Evolutionary conservation across 2,113 vertebrate genomes (phyloP), one percentile per base, ranked within the genome.

Genomic region (Dasyprocta punctata): DNA sequence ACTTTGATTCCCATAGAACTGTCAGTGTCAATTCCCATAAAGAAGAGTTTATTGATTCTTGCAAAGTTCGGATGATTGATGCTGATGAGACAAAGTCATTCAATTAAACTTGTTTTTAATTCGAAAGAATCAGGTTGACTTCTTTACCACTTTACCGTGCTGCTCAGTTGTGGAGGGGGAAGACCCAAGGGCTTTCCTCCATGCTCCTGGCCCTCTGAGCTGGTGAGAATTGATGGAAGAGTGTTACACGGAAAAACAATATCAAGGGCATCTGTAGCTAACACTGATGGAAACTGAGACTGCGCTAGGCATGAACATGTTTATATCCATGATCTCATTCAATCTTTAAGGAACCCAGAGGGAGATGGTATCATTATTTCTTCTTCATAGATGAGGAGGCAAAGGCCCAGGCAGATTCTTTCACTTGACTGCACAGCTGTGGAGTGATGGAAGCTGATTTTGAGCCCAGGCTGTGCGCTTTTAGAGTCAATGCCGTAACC

Each of bases 291-390:
- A 11, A 4, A 0, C 65, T 73, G 20, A 14, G 17, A n/a, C 2
- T 5, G n/a, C 1, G 2, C 7, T 30, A 14, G 56, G 36, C 41
- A 2, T 26, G 16, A 0, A n/a, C 36, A 2, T 7, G 10, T 36
- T 56, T 33, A 56, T 22, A 12, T 7, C n/a, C 3, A 0, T 33
- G 33, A 20, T 19, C 20, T 86, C 28, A 4, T 20, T 49, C 58
- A 5, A 92, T 41, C 19, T 36, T 82, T 67, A 77, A 41, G 63
- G 81, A 83, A 54, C 14, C 60, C n/a, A 24, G 56, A 73, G 38
- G 69, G 24, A 67, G 28, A 33, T n/a, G 28, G 7, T 33, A 1
- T 85, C 22, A 36, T 69, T 38, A 28, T 58, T 33, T 11, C 44
- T 75, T 24, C 28, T 56, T 96, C 26, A 30, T 7, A 14, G 22